phyloP scores from a whole-genome alignment of 2,113 vertebrate species.

The Pseudorhombus dupliciocellatus region DNA sequence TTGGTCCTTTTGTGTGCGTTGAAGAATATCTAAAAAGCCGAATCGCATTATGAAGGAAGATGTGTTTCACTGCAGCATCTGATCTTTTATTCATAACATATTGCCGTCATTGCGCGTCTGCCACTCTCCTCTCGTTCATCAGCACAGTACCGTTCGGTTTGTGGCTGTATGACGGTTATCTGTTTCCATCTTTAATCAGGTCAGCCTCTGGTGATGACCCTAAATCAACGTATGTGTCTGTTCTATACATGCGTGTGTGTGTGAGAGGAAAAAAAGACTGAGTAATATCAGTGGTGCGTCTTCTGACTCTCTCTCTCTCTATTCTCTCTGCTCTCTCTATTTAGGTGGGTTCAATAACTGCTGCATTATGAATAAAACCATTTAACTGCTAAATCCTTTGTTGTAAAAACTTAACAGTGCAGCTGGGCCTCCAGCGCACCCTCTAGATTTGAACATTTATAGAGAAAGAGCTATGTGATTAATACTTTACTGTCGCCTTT shows the following conservation, averaged over 20 bases:
- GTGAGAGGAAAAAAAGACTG: not conserved
- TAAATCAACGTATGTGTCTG: slow-evolving; percentile 11
- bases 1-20: slow-evolving; percentile 30
- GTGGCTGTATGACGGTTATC: slow-evolving; percentile 23
- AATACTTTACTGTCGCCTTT: slow-evolving; percentile 41
- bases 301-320: not conserved
- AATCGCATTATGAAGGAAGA: slow-evolving; percentile 43
- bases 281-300: not conserved
- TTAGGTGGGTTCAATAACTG: slow-evolving; percentile 2
- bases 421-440: slow-evolving; percentile 17
- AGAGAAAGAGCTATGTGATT: slow-evolving; percentile 38
- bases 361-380: slow-evolving; percentile 33
- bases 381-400: slow-evolving; percentile 31
- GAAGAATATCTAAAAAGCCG: slow-evolving; percentile 53
- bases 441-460: slow-evolving; percentile 45
- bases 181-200: slow-evolving; percentile 34
- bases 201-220: slow-evolving; percentile 43
- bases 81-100: slow-evolving; percentile 71
- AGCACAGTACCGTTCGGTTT: slow-evolving; percentile 59
- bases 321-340: not conserved
- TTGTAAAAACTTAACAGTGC: slow-evolving; percentile 29
- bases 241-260: slow-evolving; percentile 5
- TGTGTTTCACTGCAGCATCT: slow-evolving; percentile 40
- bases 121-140: slow-evolving; percentile 53
- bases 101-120: slow-evolving; percentile 33